These are phyloP conservation scores for Campoletis sonorensis DNA, from an alignment of 1,140 invertebrate genomes.

Conservation along the genomic window DNA sequence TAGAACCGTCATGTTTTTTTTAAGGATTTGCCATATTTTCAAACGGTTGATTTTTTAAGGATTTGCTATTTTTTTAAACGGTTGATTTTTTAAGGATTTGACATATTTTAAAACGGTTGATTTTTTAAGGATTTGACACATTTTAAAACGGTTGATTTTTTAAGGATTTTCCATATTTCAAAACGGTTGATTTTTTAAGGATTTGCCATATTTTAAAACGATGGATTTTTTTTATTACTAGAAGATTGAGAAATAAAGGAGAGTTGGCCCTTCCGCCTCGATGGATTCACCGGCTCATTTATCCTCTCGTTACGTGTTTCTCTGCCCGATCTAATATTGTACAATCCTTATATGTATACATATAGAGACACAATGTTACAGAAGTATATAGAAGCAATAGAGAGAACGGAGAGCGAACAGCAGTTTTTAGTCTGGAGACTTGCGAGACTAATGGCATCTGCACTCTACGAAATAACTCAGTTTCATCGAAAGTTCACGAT, in stretches of 20 bases:
- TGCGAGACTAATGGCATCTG: constrained; percentile 25
- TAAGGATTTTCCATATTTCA: not conserved
- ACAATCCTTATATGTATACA: not conserved
- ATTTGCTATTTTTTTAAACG: too few relatives aligned
- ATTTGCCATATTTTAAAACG: not conserved
- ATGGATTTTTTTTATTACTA: not conserved
- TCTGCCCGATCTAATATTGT: constrained; percentile 29
- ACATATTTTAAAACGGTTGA: too few relatives aligned
- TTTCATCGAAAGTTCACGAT: constrained; percentile 35
- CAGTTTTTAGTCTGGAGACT: constrained; percentile 24
- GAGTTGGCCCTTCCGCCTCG: constrained; percentile 19
- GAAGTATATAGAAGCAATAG: not conserved
- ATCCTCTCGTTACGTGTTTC: constrained; percentile 30
- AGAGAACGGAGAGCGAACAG: constrained; percentile 5
- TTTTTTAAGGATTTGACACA: too few relatives aligned
- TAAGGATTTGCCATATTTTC: too few relatives aligned
- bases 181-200: not conserved
- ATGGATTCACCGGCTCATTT: constrained; percentile 27
- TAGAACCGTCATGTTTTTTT: not conserved
- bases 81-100: too few relatives aligned
- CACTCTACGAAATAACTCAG: constrained; percentile 34
- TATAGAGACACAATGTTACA: not conserved
- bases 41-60: too few relatives aligned
- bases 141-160: too few relatives aligned
- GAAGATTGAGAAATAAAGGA: constrained; percentile 28